Evolutionary conservation across 2,888 invertebrate species (phyloP).

Genomic region (Acronicta aceris): DNA sequence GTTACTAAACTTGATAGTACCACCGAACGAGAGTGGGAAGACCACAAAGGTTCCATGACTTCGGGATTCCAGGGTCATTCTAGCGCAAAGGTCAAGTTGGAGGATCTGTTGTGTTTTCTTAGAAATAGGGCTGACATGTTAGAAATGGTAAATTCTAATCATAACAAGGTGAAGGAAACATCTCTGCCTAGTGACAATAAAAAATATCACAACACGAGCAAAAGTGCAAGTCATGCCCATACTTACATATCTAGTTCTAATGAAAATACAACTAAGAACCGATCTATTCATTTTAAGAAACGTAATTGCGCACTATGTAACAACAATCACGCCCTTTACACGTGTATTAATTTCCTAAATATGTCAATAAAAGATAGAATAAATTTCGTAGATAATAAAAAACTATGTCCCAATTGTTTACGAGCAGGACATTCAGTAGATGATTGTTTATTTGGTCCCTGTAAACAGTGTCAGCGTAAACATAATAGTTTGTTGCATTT

Average conservation of each 20-base stretch:
- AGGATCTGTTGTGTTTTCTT: slow-evolving; percentile 1
- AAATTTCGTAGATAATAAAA: slow-evolving; percentile 8
- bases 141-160: slow-evolving; percentile 3
- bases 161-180: background rate
- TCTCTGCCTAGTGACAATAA: background rate
- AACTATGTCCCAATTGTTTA: slow-evolving; percentile 10
- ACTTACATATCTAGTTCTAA: no score
- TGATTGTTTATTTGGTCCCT: slow-evolving; percentile 2
- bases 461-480: slow-evolving; percentile 6
- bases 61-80: background rate
- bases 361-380: background rate
- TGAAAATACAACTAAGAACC: no score
- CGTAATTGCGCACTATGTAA: background rate
- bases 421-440: slow-evolving; percentile 7
- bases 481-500: slow-evolving; percentile 12
- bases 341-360: slow-evolving; percentile 4
- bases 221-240: background rate
- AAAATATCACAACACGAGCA: background rate
- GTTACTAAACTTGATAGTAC: background rate
- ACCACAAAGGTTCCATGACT: background rate
- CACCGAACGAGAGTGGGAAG: slow-evolving; percentile 8
- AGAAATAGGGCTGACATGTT: slow-evolving; percentile 1
- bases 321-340: slow-evolving; percentile 7
- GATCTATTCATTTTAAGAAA: background rate
- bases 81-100: slow-evolving; percentile 1